These are phyloP conservation scores for Venustaconcha ellipsiformis DNA, from an alignment of 1,140 invertebrate genomes.

Conservation along the genomic window DNA sequence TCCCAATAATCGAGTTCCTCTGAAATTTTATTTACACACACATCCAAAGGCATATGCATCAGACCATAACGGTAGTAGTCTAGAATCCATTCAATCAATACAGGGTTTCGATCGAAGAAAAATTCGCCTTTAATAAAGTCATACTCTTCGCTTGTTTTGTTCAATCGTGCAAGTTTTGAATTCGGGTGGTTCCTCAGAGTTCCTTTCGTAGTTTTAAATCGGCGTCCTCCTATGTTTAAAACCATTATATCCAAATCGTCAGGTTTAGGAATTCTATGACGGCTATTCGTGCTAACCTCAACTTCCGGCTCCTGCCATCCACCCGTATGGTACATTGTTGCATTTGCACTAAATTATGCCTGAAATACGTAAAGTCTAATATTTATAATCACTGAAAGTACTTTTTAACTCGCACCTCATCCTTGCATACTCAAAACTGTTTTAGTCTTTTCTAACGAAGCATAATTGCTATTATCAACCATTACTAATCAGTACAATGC, in stretches of 20 bases:
- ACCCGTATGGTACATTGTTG: too few relatives aligned
- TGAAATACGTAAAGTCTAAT: too few relatives aligned
- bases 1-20: slow-evolving; percentile 27
- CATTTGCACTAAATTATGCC: too few relatives aligned
- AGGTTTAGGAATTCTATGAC: not conserved
- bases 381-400: too few relatives aligned
- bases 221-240: slow-evolving; percentile 15
- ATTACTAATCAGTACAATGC: too few relatives aligned
- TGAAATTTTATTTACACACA: slow-evolving; percentile 72
- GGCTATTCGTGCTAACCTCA: too few relatives aligned
- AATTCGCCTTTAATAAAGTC: not conserved
- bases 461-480: too few relatives aligned
- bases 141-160: not conserved
- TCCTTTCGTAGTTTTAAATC: slow-evolving; percentile 5
- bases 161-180: slow-evolving; percentile 12
- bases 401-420: too few relatives aligned
- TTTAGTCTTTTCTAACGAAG: too few relatives aligned
- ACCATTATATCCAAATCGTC: not conserved
- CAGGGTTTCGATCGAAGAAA: slow-evolving; percentile 96
- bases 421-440: too few relatives aligned
- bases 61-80: slow-evolving; percentile 97
- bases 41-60: slow-evolving; percentile 94
- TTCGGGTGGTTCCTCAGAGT: slow-evolving; percentile 13
- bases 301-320: too few relatives aligned
- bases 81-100: slow-evolving; percentile 93